Conservation (phyloP, 2,888 invertebrate species). For the Leptinotarsa haldemani region DNA sequence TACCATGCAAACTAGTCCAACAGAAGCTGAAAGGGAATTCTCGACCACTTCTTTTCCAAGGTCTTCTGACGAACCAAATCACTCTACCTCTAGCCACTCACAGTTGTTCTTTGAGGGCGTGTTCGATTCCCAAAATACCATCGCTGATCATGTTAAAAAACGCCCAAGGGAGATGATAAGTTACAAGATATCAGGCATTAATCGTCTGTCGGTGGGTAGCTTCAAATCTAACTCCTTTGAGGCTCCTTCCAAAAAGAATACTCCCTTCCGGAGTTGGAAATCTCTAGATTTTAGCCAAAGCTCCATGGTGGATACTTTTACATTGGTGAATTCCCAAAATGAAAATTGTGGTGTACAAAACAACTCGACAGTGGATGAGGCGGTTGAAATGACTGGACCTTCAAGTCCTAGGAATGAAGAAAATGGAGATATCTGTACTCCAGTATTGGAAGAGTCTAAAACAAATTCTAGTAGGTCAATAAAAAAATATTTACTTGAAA, state of each 20-base stretch:
- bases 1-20: too few species aligned
- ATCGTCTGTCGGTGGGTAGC: not conserved
- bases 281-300: not conserved
- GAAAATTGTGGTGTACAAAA: not conserved
- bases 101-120: not conserved
- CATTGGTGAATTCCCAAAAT: not conserved
- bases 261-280: not conserved
- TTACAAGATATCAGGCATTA: conserved; percentile 16
- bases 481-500: not conserved
- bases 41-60: not conserved
- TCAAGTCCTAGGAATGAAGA: not conserved
- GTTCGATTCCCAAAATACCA: conserved; percentile 17
- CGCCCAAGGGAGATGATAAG: conserved; percentile 4
- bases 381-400: not conserved
- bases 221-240: not conserved
- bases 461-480: not conserved
- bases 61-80: not conserved
- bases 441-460: not conserved
- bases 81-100: not conserved
- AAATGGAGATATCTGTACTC: not conserved
- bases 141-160: conserved; percentile 22
- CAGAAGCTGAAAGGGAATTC: not conserved
- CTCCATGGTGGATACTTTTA: not conserved
- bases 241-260: not conserved
- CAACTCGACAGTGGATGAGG: not conserved